These are phyloP conservation scores for Conus ventricosus DNA, from an alignment of 1,140 invertebrate species.

Conservation along the genomic window DNA sequence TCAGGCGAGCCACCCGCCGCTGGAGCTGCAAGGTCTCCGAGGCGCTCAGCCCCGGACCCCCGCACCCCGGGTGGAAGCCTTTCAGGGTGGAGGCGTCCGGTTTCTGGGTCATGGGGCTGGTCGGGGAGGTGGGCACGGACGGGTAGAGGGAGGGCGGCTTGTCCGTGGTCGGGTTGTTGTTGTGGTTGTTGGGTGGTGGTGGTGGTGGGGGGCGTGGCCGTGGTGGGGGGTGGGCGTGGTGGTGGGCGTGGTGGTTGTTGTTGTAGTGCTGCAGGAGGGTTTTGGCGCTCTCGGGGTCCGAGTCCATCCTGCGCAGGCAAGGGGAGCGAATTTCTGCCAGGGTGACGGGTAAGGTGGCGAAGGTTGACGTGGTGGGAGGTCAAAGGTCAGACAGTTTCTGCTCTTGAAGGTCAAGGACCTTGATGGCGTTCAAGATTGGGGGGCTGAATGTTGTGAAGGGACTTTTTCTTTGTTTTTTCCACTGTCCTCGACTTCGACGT, in stretches of 20 bases:
- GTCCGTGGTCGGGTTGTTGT: not conserved
- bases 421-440: not conserved
- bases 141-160: not conserved
- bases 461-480: too few relatives aligned
- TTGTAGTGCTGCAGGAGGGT: constrained; percentile 14
- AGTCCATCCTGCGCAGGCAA: constrained; percentile 27
- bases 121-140: not conserved
- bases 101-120: not conserved
- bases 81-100: not conserved
- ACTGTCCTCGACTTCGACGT: too few relatives aligned
- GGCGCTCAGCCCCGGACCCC: not conserved
- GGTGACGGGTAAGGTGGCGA: not conserved
- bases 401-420: too few relatives aligned
- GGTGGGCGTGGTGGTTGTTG: not conserved
- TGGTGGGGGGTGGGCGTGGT: not conserved
- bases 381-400: too few relatives aligned
- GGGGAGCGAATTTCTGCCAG: not conserved
- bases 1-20: constrained; percentile 43
- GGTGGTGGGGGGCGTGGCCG: not conserved
- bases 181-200: not conserved
- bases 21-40: constrained; percentile 38
- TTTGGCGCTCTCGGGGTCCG: constrained; percentile 27
- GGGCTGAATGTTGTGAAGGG: not conserved
- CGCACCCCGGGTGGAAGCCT: not conserved
- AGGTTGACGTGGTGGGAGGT: not conserved